Percentiles rank a stretch among this genome's conserved stretches.
phyloP scores from a whole-genome alignment of 2,113 vertebrate species.

The Chitala chitala region DNA sequence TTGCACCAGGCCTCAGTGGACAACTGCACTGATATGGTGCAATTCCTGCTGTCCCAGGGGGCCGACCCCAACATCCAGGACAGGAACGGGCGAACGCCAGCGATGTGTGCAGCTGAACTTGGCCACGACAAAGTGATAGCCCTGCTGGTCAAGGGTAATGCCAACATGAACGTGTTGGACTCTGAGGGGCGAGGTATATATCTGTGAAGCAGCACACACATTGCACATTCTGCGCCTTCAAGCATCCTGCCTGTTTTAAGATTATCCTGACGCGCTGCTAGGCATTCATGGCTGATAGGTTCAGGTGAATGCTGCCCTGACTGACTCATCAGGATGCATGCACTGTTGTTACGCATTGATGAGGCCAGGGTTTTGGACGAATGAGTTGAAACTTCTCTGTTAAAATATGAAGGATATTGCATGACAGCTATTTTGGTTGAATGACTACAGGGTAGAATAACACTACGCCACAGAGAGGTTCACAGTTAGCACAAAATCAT shows the following conservation, averaged over 20 bases:
- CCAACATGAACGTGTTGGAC: slow-evolving; percentile 74
- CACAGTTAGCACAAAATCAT: background rate
- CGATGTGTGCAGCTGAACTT: slow-evolving; percentile 80
- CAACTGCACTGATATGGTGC: slow-evolving; percentile 73
- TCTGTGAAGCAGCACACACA: slow-evolving; percentile 5
- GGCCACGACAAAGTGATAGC: slow-evolving; percentile 71
- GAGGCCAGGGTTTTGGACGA: slow-evolving; percentile 35
- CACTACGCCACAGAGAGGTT: background rate
- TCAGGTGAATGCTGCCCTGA: slow-evolving; percentile 6
- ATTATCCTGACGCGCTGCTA: background rate
- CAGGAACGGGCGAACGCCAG: slow-evolving; percentile 66
- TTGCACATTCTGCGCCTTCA: background rate
- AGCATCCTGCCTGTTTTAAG: background rate
- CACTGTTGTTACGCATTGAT: slow-evolving; percentile 50
- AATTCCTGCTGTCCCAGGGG: slow-evolving; percentile 70
- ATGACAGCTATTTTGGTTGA: slow-evolving; percentile 28
- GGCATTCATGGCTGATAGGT: background rate
- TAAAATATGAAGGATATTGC: background rate
- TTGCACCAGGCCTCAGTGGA: slow-evolving; percentile 73
- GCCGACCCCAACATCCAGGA: slow-evolving; percentile 76
- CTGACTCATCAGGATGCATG: slow-evolving; percentile 47
- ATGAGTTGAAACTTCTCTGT: background rate
- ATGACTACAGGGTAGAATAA: slow-evolving; percentile 27
- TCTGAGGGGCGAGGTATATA: slow-evolving; percentile 79
- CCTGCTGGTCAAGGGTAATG: slow-evolving; percentile 64